Percentiles rank a stretch among this genome's conserved stretches.
Conservation (phyloP, 2,113 vertebrate species). For the Arothron firmamentum region DNA sequence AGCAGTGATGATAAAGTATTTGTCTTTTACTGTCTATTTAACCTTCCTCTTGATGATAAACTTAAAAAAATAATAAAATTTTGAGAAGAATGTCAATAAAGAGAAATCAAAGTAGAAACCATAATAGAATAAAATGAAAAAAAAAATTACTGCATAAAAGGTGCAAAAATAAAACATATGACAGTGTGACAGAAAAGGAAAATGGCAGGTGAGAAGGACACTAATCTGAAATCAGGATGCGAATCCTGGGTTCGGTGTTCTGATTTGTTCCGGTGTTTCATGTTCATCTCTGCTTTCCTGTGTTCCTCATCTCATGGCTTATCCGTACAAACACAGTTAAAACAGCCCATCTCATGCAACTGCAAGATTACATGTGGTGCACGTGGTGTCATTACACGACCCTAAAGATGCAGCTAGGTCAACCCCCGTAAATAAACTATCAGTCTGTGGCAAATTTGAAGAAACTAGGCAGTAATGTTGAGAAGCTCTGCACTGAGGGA, state of each 20-base stretch:
- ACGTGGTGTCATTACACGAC: not conserved
- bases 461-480: too few species aligned
- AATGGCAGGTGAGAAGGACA: constrained; percentile 2
- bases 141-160: not conserved
- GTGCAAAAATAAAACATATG: not conserved
- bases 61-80: not conserved
- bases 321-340: constrained; percentile 10
- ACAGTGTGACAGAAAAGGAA: not conserved
- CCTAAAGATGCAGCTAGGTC: constrained; percentile 9
- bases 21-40: too few species aligned
- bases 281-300: constrained; percentile 48
- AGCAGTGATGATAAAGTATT: too few species aligned
- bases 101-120: not conserved
- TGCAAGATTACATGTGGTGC: constrained; percentile 4
- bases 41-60: not conserved
- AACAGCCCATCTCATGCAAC: not conserved
- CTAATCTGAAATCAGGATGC: constrained; percentile 70
- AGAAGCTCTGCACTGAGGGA: too few species aligned
- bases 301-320: constrained; percentile 36
- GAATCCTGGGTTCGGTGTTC: constrained; percentile 39
- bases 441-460: constrained; percentile 12
- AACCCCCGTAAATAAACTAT: constrained; percentile 5
- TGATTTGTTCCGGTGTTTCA: constrained; percentile 67
- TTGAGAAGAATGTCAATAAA: not conserved
- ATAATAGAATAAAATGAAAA: not conserved